Percentiles rank a stretch among this genome's conserved stretches.
Evolutionary conservation across 64 coral and sea anemone species (phyloP).

Genomic region (Cladopsammia gracilis): DNA sequence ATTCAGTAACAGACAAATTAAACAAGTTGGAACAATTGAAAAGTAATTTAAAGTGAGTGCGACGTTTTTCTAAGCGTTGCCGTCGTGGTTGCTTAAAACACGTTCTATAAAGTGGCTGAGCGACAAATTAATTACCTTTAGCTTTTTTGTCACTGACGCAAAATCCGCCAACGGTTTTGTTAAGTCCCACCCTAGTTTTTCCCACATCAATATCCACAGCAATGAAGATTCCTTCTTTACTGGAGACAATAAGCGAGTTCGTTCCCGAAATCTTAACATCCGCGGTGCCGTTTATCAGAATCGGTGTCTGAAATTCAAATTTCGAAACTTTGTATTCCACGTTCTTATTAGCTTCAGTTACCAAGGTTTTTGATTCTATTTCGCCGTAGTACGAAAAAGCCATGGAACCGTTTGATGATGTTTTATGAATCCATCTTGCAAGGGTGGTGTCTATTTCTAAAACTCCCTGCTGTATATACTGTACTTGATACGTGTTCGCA

Average conservation of each 20-base stretch:
- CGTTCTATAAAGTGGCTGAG: too few relatives aligned
- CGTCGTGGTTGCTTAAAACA: too few relatives aligned
- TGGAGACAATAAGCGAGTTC: slow-evolving; percentile 6
- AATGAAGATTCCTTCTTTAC: slow-evolving; percentile 63
- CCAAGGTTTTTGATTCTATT: neutral
- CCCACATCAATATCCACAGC: slow-evolving; percentile 26
- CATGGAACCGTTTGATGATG: slow-evolving; percentile 27
- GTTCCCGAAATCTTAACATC: slow-evolving; percentile 14
- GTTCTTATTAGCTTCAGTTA: neutral
- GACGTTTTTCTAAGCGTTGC: too few relatives aligned
- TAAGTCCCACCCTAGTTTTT: neutral
- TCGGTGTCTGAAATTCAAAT: slow-evolving; percentile 61
- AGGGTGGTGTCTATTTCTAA: slow-evolving; percentile 35
- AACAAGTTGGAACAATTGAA: too few relatives aligned
- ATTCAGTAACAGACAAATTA: too few relatives aligned
- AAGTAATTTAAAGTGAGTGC: too few relatives aligned
- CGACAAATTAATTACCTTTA: neutral
- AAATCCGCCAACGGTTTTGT: slow-evolving; percentile 38
- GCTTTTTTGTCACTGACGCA: neutral
- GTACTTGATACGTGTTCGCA: slow-evolving; percentile 38
- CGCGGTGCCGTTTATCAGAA: slow-evolving; percentile 62
- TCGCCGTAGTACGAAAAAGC: slow-evolving; percentile 47
- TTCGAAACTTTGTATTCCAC: neutral
- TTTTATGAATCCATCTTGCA: slow-evolving; percentile 55
- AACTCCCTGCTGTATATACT: slow-evolving; percentile 41